Percentiles rank a stretch among this genome's conserved stretches.
Conservation (phyloP, 1,140 invertebrate species). For the Neocloeon triangulifer region DNA sequence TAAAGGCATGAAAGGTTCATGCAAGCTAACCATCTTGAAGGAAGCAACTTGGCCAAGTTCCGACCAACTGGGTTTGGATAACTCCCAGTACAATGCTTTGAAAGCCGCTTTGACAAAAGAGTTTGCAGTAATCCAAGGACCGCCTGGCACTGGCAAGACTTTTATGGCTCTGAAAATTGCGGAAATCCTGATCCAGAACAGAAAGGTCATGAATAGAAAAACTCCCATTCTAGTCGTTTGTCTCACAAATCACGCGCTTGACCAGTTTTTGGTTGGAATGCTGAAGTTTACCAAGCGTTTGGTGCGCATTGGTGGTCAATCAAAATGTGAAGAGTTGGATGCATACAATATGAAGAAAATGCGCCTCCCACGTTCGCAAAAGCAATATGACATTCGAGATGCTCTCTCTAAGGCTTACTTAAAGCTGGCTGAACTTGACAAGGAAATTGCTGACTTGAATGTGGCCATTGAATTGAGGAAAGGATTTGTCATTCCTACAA, state of each 20-base stretch:
- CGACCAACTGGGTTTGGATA: conserved; percentile 11
- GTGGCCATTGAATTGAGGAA: too few species aligned
- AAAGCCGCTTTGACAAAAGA: conserved; percentile 13
- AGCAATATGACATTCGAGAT: too few species aligned
- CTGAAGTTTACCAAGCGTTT: conserved; percentile 14
- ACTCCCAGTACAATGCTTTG: conserved; percentile 13
- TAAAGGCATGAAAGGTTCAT: too few species aligned
- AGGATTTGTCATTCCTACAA: too few species aligned
- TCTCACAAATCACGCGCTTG: conserved; percentile 34
- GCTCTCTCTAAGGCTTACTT: too few species aligned
- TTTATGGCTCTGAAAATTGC: conserved; percentile 19
- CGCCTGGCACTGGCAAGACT: conserved; percentile 30
- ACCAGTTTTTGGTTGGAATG: conserved; percentile 33
- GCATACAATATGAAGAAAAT: conserved; percentile 7
- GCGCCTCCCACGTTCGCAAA: too few species aligned
- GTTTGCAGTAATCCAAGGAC: conserved; percentile 28
- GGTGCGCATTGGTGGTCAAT: conserved; percentile 23
- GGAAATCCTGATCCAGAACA: conserved; percentile 13
- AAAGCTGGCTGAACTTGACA: too few species aligned
- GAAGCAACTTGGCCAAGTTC: conserved; percentile 12
- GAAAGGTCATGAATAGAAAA: not conserved
- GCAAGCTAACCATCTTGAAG: conserved; percentile 4
- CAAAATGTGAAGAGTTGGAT: conserved; percentile 14
- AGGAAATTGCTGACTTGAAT: too few species aligned
- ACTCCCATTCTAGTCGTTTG: conserved; percentile 30